phyloP scores from a whole-genome alignment of 2,113 vertebrate genomes.

The Callopanchax toddi region DNA sequence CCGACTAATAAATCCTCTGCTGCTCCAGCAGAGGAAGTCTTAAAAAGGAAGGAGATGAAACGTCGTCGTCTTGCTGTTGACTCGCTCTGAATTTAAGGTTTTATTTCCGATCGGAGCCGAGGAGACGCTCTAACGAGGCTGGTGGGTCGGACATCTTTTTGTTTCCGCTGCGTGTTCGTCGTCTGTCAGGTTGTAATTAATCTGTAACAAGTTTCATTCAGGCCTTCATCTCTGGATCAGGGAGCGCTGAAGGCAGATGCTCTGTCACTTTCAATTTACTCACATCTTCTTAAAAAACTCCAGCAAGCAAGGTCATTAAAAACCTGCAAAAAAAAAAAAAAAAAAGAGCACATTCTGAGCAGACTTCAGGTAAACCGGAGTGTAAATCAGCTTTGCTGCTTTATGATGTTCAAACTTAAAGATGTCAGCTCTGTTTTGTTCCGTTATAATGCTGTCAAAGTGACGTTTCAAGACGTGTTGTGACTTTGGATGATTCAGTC shows the following conservation, averaged over 20 bases:
- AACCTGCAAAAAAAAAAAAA: constrained; percentile 3
- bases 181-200: constrained; percentile 58
- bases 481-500: constrained; percentile 17
- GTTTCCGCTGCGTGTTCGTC: constrained; percentile 37
- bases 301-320: constrained; percentile 35
- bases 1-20: constrained; percentile 31
- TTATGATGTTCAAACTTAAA: constrained; percentile 17
- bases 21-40: constrained; percentile 58
- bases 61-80: constrained; percentile 11
- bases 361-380: constrained; percentile 11
- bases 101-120: not conserved
- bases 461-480: constrained; percentile 16
- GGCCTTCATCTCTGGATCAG: constrained; percentile 37
- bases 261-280: constrained; percentile 51
- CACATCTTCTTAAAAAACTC: constrained; percentile 3
- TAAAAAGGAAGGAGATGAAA: constrained; percentile 32
- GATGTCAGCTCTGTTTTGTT: constrained; percentile 18
- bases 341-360: constrained; percentile 3
- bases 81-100: constrained; percentile 2
- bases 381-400: constrained; percentile 8
- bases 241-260: constrained; percentile 38
- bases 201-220: constrained; percentile 47
- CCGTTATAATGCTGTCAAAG: constrained; percentile 47
- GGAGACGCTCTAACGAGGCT: not conserved
- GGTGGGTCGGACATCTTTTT: constrained; percentile 11